Percentiles rank a stretch among this genome's conserved stretches.
These are phyloP conservation scores for Nomada fucata DNA, from an alignment of 2,888 invertebrate genomes.

Conservation along the genomic window DNA sequence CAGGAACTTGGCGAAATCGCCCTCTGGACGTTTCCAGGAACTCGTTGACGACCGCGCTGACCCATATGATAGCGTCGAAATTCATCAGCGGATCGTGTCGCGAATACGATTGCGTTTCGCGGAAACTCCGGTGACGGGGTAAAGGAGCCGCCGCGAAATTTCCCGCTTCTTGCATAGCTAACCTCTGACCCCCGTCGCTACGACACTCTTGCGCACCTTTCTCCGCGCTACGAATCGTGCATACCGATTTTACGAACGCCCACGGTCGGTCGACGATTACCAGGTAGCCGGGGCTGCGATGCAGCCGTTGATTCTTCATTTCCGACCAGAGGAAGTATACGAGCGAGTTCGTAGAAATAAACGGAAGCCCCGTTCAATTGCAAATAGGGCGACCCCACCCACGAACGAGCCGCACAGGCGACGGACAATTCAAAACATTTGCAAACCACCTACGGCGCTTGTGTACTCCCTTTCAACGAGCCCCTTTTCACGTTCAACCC, in stretches of 20 bases:
- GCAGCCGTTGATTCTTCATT: not conserved
- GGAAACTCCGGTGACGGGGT: constrained; percentile 22
- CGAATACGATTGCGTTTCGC: constrained; percentile 50
- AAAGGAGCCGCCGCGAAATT: constrained; percentile 30
- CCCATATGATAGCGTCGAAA: constrained; percentile 22
- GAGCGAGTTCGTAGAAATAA: constrained; percentile 21
- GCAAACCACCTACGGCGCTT: constrained; percentile 45
- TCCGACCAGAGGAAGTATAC: not conserved
- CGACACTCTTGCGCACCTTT: constrained; percentile 41
- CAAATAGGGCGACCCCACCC: constrained; percentile 49
- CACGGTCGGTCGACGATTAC: constrained; percentile 29
- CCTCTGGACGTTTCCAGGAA: constrained; percentile 44
- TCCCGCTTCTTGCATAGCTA: constrained; percentile 24
- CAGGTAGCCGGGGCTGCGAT: not conserved
- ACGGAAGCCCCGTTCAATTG: constrained; percentile 5
- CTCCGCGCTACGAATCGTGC: constrained; percentile 52
- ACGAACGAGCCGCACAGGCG: not conserved
- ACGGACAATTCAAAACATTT: constrained; percentile 61
- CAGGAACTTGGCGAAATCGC: constrained; percentile 36
- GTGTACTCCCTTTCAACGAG: not conserved
- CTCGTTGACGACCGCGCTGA: constrained; percentile 36
- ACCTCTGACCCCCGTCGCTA: constrained; percentile 43
- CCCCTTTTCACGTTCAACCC: constrained; percentile 21
- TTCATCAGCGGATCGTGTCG: constrained; percentile 35
- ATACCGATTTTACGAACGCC: constrained; percentile 56